A percentile compares a stretch with the other conserved stretches of the same genome.
Conservation (phyloP, 2,113 vertebrate species). For the Alligator sinensis region DNA sequence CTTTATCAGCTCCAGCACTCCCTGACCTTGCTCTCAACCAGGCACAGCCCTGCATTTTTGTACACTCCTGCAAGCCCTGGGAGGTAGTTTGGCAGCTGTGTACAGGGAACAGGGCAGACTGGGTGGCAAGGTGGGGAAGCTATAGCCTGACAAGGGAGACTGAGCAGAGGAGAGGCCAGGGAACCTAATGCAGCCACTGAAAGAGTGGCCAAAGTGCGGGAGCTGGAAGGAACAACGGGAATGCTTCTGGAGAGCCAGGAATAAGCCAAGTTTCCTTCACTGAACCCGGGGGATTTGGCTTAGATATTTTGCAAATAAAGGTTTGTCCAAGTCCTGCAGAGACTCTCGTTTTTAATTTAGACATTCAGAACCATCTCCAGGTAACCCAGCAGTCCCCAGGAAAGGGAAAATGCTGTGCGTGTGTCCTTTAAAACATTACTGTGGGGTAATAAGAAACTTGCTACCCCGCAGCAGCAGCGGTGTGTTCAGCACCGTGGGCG, state of each 20-base stretch:
- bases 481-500: neutral
- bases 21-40: neutral
- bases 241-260: neutral
- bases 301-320: neutral
- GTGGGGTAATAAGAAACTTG: neutral
- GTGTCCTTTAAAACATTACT: neutral
- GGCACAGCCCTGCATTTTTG: neutral
- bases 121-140: neutral
- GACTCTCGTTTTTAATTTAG: neutral
- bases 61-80: neutral
- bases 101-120: neutral
- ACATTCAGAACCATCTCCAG: neutral
- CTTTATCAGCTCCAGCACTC: neutral
- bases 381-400: accelerated
- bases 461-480: accelerated
- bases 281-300: neutral
- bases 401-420: neutral
- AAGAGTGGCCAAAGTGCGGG: neutral
- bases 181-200: neutral
- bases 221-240: neutral
- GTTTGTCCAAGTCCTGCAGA: too few relatives aligned
- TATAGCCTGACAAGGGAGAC: neutral
- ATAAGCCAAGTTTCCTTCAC: neutral
- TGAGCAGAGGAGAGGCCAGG: neutral
- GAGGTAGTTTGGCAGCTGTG: neutral